Evolutionary conservation across 2,113 vertebrate species (phyloP), one percentile per base, ranked within the genome.

Genomic region (Scopus umbretta): DNA sequence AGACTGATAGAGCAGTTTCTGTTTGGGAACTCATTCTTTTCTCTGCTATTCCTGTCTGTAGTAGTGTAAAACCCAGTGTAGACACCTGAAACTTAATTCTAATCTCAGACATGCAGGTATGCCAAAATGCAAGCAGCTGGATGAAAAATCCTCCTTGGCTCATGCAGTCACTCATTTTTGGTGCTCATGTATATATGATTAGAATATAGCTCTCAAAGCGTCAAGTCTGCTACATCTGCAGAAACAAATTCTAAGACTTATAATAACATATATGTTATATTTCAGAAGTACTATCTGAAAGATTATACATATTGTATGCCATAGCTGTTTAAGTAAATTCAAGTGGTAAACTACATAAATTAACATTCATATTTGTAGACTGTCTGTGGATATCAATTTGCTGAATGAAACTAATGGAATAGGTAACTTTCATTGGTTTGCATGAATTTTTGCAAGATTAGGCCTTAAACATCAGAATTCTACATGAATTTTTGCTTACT

Each of bases 81-180:
- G 52, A 56, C 7, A 58, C 5, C 10, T 50, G 59, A 71, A 47
- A 19, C 13, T 75, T 45, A 91, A 22, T 67, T 38, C 20, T 76
- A 82, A 89, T 94, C 52, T 96, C 30, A 27, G 23, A 85, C 68
- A 53, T 76, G 49, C 65, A 95, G 67, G 34, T 73, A 22, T 53
- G 61, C 62, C 72, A 89, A 92, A 96, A 56, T 89, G 58, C 53
- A 90, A 93, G 56, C 42, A 89, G 2, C 25, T 87, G 16, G 7
- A 61, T 81, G 25, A 84, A 84, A 95, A 92, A 45, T 50, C 23
- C 67, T 92, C 6, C 14, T 71, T 53, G 42, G 19, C 3, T 20
- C 17, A 32, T 21, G 15, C 17, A 66, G 26, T 49, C 25, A 63
- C 29, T 71, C 12, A 47, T 66, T 88, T 93, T 78, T 43, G 4